Evolutionary conservation across 64 coral and sea anemone species (phyloP).

Genomic region (Catalaphyllia jardinei): DNA sequence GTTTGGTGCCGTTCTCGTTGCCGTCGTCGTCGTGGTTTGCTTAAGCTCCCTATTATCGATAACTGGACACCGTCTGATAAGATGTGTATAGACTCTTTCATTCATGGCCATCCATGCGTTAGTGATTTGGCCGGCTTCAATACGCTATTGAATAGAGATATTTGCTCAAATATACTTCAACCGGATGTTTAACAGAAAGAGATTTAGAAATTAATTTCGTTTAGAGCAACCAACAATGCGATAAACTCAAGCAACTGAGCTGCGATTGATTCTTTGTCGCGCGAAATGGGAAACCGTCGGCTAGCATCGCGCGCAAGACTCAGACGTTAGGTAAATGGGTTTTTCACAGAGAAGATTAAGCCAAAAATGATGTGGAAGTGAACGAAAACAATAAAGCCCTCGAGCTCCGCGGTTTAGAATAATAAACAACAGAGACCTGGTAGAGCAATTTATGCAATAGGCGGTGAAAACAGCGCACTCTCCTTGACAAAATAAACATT

Average conservation of each 20-base stretch:
- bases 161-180: constrained; percentile 6
- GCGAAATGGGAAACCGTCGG: too few species aligned
- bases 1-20: too few species aligned
- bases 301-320: too few species aligned
- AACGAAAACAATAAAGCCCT: neutral
- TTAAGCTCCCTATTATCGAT: too few species aligned
- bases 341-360: neutral
- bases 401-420: neutral
- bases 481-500: constrained; percentile 29
- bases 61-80: neutral
- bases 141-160: neutral
- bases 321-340: too few species aligned
- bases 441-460: neutral
- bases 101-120: neutral
- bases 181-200: neutral
- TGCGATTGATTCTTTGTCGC: neutral
- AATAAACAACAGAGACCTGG: neutral
- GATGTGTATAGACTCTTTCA: neutral
- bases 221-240: neutral
- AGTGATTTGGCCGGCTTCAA: neutral
- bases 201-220: neutral
- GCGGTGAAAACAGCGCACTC: neutral
- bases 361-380: neutral
- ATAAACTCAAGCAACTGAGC: neutral
- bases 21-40: too few species aligned